phyloP scores from a whole-genome alignment of 1,140 invertebrate genomes.

The Psilanteris sp. region DNA sequence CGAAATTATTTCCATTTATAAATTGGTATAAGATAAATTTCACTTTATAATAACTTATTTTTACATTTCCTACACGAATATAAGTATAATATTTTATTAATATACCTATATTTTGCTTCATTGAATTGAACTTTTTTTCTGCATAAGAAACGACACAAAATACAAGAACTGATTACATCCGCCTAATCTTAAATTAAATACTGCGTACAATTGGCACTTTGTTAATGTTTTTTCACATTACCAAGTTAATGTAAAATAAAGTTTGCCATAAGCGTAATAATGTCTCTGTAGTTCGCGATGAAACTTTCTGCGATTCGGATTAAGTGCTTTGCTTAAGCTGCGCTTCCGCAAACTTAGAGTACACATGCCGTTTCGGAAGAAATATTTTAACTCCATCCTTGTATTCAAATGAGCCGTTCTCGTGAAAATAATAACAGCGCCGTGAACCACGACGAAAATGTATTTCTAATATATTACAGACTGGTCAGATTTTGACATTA shows the following conservation, averaged over 20 bases:
- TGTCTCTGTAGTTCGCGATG: slow-evolving; percentile 20
- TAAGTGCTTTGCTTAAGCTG: slow-evolving; percentile 61
- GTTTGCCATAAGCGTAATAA: slow-evolving; percentile 21
- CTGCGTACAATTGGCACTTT: slow-evolving; percentile 37
- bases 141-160: too few species aligned
- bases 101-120: too few species aligned
- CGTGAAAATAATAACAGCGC: slow-evolving; percentile 54
- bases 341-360: slow-evolving; percentile 62
- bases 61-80: too few species aligned
- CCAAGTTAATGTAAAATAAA: slow-evolving; percentile 58
- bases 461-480: slow-evolving; percentile 59
- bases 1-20: too few species aligned
- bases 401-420: slow-evolving; percentile 60
- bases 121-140: too few species aligned
- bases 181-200: slow-evolving; percentile 46
- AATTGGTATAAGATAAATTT: too few species aligned
- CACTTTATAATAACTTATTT: too few species aligned
- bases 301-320: slow-evolving; percentile 63
- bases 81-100: too few species aligned
- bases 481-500: too few species aligned
- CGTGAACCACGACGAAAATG: slow-evolving; percentile 51
- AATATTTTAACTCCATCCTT: slow-evolving; percentile 58
- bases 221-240: slow-evolving; percentile 51
- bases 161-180: too few species aligned
- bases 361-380: slow-evolving; percentile 64